Conservation (phyloP, 2,113 vertebrate genomes). For the Aviceda subcristata region DNA sequence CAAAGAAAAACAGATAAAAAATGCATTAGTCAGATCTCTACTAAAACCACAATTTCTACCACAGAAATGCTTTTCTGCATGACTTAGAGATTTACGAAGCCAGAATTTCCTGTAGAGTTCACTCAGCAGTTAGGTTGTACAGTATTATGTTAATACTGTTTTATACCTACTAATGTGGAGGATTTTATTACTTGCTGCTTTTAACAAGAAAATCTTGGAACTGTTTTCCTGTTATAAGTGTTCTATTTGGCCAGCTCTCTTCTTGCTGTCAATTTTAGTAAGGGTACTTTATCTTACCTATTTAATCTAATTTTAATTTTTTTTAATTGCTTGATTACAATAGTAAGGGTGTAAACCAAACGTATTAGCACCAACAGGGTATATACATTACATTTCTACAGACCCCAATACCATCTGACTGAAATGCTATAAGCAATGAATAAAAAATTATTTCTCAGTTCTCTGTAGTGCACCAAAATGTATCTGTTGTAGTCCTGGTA, state of each 20-base stretch:
- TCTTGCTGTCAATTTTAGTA: not conserved
- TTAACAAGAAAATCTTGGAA: not conserved
- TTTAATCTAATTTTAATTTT: not conserved
- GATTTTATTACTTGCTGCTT: not conserved
- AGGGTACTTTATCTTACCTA: not conserved
- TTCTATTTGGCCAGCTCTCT: not conserved
- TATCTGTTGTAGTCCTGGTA: not conserved
- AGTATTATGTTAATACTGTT: not conserved
- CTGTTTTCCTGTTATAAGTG: not conserved
- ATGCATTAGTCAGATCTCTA: not conserved
- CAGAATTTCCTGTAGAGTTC: not conserved
- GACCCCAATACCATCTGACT: not conserved
- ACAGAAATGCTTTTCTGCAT: not conserved
- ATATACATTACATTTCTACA: not conserved
- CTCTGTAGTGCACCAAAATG: not conserved
- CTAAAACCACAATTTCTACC: not conserved
- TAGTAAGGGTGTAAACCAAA: not conserved
- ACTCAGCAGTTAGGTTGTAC: not conserved
- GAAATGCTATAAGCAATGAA: not conserved
- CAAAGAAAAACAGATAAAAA: not conserved
- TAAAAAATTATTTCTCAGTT: not conserved
- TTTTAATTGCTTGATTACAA: not conserved
- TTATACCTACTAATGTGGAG: not conserved
- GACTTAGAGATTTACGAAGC: not conserved
- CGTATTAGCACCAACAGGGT: not conserved